phyloP scores from a whole-genome alignment of 1,140 invertebrate genomes.

The Pararge aegeria region DNA sequence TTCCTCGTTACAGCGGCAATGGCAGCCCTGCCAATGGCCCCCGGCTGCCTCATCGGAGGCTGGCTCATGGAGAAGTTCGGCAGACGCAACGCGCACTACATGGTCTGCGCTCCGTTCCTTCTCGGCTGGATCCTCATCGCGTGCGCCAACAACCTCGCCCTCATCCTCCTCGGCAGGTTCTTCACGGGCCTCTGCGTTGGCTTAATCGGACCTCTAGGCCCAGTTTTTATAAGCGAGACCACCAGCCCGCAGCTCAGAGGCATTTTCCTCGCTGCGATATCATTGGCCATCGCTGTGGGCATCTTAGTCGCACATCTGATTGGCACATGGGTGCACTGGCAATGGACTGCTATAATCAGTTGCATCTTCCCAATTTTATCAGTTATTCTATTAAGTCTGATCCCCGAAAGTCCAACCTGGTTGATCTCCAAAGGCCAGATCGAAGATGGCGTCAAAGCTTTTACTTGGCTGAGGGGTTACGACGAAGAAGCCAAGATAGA shows the following conservation, averaged over 20 bases:
- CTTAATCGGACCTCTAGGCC: slow-evolving; percentile 71
- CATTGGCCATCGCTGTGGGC: slow-evolving; percentile 80
- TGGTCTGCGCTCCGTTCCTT: slow-evolving; percentile 82
- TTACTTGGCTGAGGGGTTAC: slow-evolving; percentile 78
- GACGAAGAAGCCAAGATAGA: slow-evolving; percentile 73
- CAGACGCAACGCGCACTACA: slow-evolving; percentile 81
- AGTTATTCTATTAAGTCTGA: slow-evolving; percentile 71
- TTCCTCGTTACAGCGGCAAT: slow-evolving; percentile 77
- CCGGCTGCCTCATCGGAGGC: slow-evolving; percentile 81
- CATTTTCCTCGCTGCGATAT: slow-evolving; percentile 79
- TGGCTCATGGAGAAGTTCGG: slow-evolving; percentile 85
- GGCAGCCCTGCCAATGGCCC: slow-evolving; percentile 81
- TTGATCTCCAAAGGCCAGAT: slow-evolving; percentile 79
- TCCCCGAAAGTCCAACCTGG: slow-evolving; percentile 88
- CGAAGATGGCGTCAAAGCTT: slow-evolving; percentile 76
- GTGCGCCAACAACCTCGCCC: slow-evolving; percentile 69
- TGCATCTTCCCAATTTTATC: slow-evolving; percentile 75
- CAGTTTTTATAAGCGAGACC: slow-evolving; percentile 82
- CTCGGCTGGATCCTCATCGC: slow-evolving; percentile 85
- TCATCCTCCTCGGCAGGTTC: slow-evolving; percentile 83
- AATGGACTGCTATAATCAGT: slow-evolving; percentile 79
- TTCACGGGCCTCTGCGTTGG: slow-evolving; percentile 83
- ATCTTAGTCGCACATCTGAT: slow-evolving; percentile 80
- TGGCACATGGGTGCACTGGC: slow-evolving; percentile 82
- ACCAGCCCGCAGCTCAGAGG: slow-evolving; percentile 80